Percentiles rank a stretch among this genome's conserved stretches.
Conservation (phyloP, 2,888 invertebrate genomes). For the Protophormia terraenovae region DNA sequence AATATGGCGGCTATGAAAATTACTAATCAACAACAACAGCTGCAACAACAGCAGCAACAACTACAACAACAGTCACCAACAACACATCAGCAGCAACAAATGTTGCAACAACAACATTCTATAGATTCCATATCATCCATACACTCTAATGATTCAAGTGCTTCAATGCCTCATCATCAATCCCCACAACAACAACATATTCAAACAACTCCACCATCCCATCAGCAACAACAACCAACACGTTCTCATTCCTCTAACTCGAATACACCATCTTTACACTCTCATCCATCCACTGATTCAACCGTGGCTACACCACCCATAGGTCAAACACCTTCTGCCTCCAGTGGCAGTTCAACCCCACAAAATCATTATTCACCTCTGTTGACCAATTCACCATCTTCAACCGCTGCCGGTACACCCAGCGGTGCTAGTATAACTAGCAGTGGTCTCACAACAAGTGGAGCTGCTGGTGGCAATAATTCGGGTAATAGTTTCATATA, state of each 20-base stretch:
- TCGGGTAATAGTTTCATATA: constrained; percentile 75
- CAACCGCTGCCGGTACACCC: constrained; percentile 78
- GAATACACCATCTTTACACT: constrained; percentile 77
- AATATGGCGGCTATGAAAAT: constrained; percentile 89
- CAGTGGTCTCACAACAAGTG: constrained; percentile 71
- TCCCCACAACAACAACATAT: constrained; percentile 69
- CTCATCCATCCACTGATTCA: constrained; percentile 80
- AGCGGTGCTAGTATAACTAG: constrained; percentile 76
- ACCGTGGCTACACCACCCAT: constrained; percentile 76
- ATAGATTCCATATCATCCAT: constrained; percentile 80
- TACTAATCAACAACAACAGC: constrained; percentile 82
- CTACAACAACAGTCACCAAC: constrained; percentile 64
- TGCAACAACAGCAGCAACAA: constrained; percentile 72
- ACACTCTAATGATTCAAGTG: constrained; percentile 78
- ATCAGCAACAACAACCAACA: constrained; percentile 67
- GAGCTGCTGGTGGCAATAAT: constrained; percentile 61
- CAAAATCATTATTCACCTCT: constrained; percentile 81
- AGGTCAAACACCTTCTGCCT: constrained; percentile 77
- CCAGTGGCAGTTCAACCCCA: constrained; percentile 80
- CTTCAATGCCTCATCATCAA: constrained; percentile 69
- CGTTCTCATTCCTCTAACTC: constrained; percentile 78
- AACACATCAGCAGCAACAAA: constrained; percentile 74
- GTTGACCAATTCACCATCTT: constrained; percentile 80
- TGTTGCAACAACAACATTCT: constrained; percentile 82
- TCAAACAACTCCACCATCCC: constrained; percentile 66